phyloP scores from a whole-genome alignment of 2,888 invertebrate species.

The Xestia xanthographa region DNA sequence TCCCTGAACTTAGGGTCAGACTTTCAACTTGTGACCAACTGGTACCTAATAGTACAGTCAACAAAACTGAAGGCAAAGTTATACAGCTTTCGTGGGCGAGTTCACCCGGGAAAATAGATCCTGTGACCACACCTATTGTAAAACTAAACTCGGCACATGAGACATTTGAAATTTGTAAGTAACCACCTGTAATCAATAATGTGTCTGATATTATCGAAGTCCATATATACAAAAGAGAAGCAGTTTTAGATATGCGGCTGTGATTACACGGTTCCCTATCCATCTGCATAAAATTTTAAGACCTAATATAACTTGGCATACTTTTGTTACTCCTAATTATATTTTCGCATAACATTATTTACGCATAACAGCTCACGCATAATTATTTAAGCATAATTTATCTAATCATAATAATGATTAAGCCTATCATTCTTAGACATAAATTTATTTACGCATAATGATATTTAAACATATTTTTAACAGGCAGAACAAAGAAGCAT shows the following conservation, averaged over 20 bases:
- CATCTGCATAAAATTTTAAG: too few relatives aligned
- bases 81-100: background rate
- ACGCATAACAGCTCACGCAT: too few relatives aligned
- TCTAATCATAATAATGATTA: too few relatives aligned
- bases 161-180: background rate
- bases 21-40: conserved; percentile 60
- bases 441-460: too few relatives aligned
- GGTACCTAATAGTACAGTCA: conserved; percentile 29
- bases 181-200: background rate
- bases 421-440: too few relatives aligned
- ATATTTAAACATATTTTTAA: too few relatives aligned
- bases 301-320: too few relatives aligned
- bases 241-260: background rate
- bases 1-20: conserved; percentile 63
- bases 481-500: too few relatives aligned
- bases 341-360: too few relatives aligned
- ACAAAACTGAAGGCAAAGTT: background rate
- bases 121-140: background rate
- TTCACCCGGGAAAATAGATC: background rate
- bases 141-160: background rate
- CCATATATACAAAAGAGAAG: background rate
- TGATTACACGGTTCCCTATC: too few relatives aligned
- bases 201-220: background rate
- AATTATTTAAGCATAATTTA: too few relatives aligned
- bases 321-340: too few relatives aligned